These are phyloP conservation scores for Myxocyprinus asiaticus DNA, from an alignment of 2,113 vertebrate species.

Conservation along the genomic window DNA sequence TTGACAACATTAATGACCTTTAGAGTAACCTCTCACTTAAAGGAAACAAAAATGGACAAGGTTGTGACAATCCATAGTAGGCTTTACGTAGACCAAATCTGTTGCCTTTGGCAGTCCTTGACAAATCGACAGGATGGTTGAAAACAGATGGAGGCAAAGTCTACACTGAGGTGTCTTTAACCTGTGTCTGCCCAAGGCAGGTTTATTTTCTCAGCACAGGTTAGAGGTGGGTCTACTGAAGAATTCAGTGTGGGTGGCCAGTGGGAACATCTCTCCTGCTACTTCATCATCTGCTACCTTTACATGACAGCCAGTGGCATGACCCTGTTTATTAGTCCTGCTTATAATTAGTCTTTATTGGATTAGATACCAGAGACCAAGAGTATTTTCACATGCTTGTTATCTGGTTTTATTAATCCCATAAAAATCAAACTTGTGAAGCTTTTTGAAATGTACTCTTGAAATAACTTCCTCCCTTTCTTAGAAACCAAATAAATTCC, in stretches of 20 bases:
- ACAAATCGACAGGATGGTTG: slow-evolving; percentile 6
- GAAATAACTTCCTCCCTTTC: slow-evolving; percentile 49
- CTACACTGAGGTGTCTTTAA: slow-evolving; percentile 38
- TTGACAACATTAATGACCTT: slow-evolving; percentile 2
- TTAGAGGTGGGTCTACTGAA: slow-evolving; percentile 34
- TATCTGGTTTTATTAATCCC: slow-evolving; percentile 68
- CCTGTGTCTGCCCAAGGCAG: background rate
- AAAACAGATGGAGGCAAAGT: slow-evolving; percentile 31
- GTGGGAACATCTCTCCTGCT: slow-evolving; percentile 31
- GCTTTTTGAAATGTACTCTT: slow-evolving; percentile 42
- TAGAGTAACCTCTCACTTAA: too few relatives aligned
- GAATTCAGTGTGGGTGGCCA: slow-evolving; percentile 65
- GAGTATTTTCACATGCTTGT: slow-evolving; percentile 67
- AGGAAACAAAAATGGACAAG: slow-evolving; percentile 12
- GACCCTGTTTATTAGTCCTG: slow-evolving; percentile 57
- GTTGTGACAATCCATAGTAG: slow-evolving; percentile 4
- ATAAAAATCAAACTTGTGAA: slow-evolving; percentile 56
- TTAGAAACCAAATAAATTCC: slow-evolving; percentile 42
- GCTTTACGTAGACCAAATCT: slow-evolving; percentile 10
- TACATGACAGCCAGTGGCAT: slow-evolving; percentile 52
- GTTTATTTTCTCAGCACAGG: slow-evolving; percentile 28
- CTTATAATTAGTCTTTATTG: slow-evolving; percentile 63
- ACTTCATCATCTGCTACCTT: slow-evolving; percentile 54
- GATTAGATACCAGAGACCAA: slow-evolving; percentile 53
- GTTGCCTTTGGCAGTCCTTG: slow-evolving; percentile 11